Percentiles rank a stretch among this genome's conserved stretches.
phyloP scores from a whole-genome alignment of 2,113 vertebrate genomes.

The Argyrosomus japonicus region DNA sequence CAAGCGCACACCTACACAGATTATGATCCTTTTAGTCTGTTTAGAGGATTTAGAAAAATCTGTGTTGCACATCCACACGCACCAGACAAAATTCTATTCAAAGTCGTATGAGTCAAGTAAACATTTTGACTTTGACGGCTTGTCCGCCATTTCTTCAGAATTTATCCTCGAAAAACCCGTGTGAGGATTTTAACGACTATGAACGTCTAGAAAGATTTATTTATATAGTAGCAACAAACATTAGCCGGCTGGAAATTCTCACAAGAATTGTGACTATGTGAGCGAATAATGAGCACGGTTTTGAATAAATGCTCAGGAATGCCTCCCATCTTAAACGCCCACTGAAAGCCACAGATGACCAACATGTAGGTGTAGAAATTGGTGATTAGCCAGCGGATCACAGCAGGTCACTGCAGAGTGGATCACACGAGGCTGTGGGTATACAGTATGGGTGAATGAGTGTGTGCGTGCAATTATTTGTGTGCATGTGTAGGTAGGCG shows the following conservation, averaged over 20 bases:
- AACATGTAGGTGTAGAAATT: slow-evolving; percentile 66
- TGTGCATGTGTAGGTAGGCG: slow-evolving; percentile 48
- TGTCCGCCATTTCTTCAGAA: not conserved
- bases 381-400: slow-evolving; percentile 57
- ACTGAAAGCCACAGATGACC: slow-evolving; percentile 57
- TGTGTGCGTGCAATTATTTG: slow-evolving; percentile 38
- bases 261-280: not conserved
- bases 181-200: not conserved
- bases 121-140: not conserved
- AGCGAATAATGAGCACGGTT: slow-evolving; percentile 40
- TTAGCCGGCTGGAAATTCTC: slow-evolving; percentile 3
- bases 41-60: not conserved
- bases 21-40: slow-evolving; percentile 9
- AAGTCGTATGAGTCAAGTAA: not conserved
- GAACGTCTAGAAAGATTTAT: not conserved
- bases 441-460: slow-evolving; percentile 11
- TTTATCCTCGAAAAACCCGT: not conserved
- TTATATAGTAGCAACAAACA: not conserved
- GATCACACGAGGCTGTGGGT: slow-evolving; percentile 32
- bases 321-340: slow-evolving; percentile 50
- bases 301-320: slow-evolving; percentile 33
- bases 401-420: slow-evolving; percentile 46
- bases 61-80: not conserved
- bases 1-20: not conserved
- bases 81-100: slow-evolving; percentile 1